Evolutionary conservation across 2,113 vertebrate species (phyloP), one percentile per base, ranked within the genome.

Genomic region (Sterrhoptilus dennistouni): DNA sequence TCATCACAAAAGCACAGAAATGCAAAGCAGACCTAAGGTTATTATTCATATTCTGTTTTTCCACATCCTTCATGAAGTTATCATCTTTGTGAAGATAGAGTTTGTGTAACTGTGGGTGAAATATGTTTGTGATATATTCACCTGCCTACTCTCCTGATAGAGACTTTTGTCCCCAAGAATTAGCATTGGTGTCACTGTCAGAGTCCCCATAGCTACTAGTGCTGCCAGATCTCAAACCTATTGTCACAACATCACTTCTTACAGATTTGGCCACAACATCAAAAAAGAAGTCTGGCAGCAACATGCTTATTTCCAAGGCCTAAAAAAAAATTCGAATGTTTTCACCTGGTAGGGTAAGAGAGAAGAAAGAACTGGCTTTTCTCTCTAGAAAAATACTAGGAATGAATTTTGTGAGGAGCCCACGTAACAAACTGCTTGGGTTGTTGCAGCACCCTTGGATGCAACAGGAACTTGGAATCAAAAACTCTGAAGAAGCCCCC

Each of bases 251-350:
- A 56, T 63, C 3, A 5, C 45, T 85, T 53, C 57, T 57, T 66
- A 68, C 4, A 13, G 35, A 44, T 71, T 63, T 50, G 36, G 66
- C 61, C 18, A 4, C 12, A 11, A 29, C 0, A 0, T 63, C 57
- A 40, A 47, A 65, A 63, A 65, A 64, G 27, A 59, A 61, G 16
- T 47, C 75, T 64, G 44, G 18, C 44, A 44, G 40, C 33, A 85
- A 31, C 3, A 4, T 16, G 13, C 21, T 86, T 40, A 36, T 64
- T 49, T 72, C 35, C 36, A 60, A 61, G 50, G 36, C 50, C 45
- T 65, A 49, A 29, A 75, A 71, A 76, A 76, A 72, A 38, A 75
- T 11, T 9, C 74, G 18, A 27, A 40, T 57, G 23, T 36, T 77
- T 69, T 89, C 52, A 75, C 15, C 38, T 84, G 60, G 9, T 50